Conservation (phyloP, 2,888 invertebrate species). For the Ariolimax columbianus region DNA sequence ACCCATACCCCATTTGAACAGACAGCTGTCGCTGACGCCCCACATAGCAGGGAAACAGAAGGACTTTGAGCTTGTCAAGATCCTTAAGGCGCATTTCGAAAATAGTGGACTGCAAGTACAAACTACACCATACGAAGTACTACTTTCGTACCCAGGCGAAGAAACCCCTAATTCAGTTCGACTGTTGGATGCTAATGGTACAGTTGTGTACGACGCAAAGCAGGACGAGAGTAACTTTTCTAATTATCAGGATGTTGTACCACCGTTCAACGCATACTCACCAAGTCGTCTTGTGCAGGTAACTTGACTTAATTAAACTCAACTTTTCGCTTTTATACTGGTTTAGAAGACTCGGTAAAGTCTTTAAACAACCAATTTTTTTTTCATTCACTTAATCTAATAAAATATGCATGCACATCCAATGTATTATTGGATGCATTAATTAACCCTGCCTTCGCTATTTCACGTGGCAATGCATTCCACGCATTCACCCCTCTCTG, state of each 20-base stretch:
- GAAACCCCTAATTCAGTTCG: conserved; percentile 34
- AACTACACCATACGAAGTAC: conserved; percentile 43
- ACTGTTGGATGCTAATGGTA: conserved; percentile 13
- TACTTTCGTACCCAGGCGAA: conserved; percentile 38
- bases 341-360: no score
- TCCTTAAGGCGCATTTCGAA: conserved; percentile 9
- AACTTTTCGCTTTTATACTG: no score
- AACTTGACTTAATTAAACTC: no score
- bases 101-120: conserved; percentile 37
- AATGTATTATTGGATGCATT: no score
- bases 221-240: conserved; percentile 39
- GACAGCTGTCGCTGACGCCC: conserved; percentile 6
- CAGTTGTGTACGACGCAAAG: conserved; percentile 30
- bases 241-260: conserved; percentile 27
- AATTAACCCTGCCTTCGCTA: no score
- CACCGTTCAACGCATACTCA: conserved; percentile 39
- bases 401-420: no score
- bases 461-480: no score
- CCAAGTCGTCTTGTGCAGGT: conserved; percentile 32
- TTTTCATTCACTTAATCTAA: no score
- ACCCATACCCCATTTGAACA: not conserved
- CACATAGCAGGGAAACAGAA: conserved; percentile 36
- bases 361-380: no score
- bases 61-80: conserved; percentile 41
- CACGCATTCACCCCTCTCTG: no score